Base-by-base conservation (phyloP, 2,888 invertebrate genomes). In the Cheilosia soror region DNA sequence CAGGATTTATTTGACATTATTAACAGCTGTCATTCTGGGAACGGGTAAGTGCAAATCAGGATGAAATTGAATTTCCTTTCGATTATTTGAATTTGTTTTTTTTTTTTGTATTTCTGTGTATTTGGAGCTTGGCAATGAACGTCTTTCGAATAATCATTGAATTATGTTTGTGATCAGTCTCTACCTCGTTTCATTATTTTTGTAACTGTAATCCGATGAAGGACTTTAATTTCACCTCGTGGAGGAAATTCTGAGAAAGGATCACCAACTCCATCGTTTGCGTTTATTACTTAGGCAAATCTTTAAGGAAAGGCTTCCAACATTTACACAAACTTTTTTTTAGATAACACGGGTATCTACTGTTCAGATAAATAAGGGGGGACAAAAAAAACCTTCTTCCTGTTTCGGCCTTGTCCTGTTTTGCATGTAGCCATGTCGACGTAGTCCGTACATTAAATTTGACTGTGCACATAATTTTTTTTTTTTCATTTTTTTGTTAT, bases 1-100 rank as follows among this genome's bases (percentile, higher is more conserved):
- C 72, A 77, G 85, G 76, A 76, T 85, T 66, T 85, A 85, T 72
- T 63, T 85, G 66, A 85, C 81, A 68, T 80, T 85, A 68, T 76
- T 81, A 85, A 81, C 85, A 81, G 80, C 80, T 85, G 85, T 85
- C 80, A 85, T 85, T 77, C 66, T 85, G 25, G 85, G 85, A 63
- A 76, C 76, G 62, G 85, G 85, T 81, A 81, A 85, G 81, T 73
- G 57, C n/a, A 49, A 60, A 84, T 20, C 20, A 20, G 20, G 20
- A 20, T 79, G 44, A 29, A 77, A 60, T 68, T 25, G 31, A 66
- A 72, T 83, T 53, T 31, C 57, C 57, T 68, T 57, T 33, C 51
- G 53, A 58, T 66, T 49, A 29, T 62, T 71, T 62, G 57, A 51
- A 73, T n/a, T n/a, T 75, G 53, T 68, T 65, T 44, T 65, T 29